These are phyloP conservation scores for Eucera pruinosa DNA, from an alignment of 2,888 invertebrate genomes.

Conservation along the genomic window DNA sequence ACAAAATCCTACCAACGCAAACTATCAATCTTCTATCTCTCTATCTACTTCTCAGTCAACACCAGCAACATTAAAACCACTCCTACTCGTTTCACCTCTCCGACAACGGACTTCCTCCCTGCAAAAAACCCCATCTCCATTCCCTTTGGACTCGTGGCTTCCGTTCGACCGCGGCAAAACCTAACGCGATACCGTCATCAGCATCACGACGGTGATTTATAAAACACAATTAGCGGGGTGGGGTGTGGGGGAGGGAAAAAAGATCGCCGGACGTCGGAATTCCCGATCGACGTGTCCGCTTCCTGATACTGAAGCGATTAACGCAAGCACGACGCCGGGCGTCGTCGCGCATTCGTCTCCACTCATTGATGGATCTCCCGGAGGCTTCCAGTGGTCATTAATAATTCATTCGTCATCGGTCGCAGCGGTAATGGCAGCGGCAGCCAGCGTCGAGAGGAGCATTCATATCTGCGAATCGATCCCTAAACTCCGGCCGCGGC, in stretches of 20 bases:
- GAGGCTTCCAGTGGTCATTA: conserved; percentile 73
- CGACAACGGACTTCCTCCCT: not conserved
- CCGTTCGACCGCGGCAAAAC: not conserved
- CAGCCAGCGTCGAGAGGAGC: conserved; percentile 53
- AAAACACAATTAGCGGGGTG: conserved; percentile 27
- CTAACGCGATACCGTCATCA: conserved; percentile 6
- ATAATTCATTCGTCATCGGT: conserved; percentile 82
- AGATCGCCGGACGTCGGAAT: conserved; percentile 30
- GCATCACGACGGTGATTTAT: conserved; percentile 29
- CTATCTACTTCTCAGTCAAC: not conserved
- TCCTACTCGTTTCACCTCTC: conserved; percentile 8
- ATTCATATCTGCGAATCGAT: conserved; percentile 82
- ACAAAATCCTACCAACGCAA: not conserved
- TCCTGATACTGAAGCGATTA: conserved; percentile 54
- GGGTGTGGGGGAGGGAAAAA: not conserved
- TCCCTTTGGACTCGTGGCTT: not conserved
- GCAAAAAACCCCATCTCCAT: conserved; percentile 13
- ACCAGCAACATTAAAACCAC: conserved; percentile 1
- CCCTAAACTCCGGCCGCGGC: conserved; percentile 70
- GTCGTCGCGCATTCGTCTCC: conserved; percentile 48
- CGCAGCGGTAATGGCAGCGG: conserved; percentile 64
- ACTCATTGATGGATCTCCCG: conserved; percentile 62
- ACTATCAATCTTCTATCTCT: conserved; percentile 22
- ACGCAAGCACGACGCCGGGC: conserved; percentile 48
- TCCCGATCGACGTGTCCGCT: conserved; percentile 52